Conservation (phyloP, 2,797 vertebrate genomes). For the Microcaecilia unicolor region DNA sequence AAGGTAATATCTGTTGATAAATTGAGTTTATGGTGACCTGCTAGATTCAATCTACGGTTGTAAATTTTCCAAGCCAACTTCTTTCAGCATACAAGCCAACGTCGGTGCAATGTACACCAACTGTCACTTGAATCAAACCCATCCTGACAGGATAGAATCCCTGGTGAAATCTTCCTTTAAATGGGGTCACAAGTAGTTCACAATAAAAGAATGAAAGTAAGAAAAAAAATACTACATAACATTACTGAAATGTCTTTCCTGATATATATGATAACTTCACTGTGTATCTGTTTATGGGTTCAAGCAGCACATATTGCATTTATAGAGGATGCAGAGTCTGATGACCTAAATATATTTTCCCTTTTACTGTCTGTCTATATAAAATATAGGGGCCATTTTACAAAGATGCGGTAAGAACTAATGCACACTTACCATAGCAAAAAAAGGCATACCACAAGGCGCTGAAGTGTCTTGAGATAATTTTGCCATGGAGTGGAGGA, state of each 20-base stretch:
- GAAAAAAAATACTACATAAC: background rate
- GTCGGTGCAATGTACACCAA: slow-evolving; percentile 33
- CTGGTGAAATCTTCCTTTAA: slow-evolving; percentile 48
- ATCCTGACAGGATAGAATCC: slow-evolving; percentile 51
- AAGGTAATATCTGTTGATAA: slow-evolving; percentile 66
- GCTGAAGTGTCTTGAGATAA: no score
- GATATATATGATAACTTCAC: background rate
- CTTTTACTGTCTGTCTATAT: no score
- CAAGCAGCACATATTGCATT: slow-evolving; percentile 5
- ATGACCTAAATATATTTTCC: no score
- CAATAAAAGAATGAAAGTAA: slow-evolving; percentile 16
- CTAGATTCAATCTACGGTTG: slow-evolving; percentile 58
- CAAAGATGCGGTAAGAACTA: no score
- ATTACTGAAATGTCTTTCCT: slow-evolving; percentile 10
- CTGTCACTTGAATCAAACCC: slow-evolving; percentile 67
- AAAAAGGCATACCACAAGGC: no score
- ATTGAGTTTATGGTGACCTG: slow-evolving; percentile 61
- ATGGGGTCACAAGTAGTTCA: slow-evolving; percentile 49
- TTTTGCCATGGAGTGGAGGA: no score
- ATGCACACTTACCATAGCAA: no score
- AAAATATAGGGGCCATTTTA: no score
- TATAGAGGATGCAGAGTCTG: no score
- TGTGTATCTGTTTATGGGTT: background rate
- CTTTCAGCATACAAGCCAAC: slow-evolving; percentile 40
- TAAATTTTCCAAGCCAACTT: slow-evolving; percentile 64